Evolutionary conservation across 2,888 invertebrate genomes (phyloP).

Genomic region (Zygogramma bicolorata): DNA sequence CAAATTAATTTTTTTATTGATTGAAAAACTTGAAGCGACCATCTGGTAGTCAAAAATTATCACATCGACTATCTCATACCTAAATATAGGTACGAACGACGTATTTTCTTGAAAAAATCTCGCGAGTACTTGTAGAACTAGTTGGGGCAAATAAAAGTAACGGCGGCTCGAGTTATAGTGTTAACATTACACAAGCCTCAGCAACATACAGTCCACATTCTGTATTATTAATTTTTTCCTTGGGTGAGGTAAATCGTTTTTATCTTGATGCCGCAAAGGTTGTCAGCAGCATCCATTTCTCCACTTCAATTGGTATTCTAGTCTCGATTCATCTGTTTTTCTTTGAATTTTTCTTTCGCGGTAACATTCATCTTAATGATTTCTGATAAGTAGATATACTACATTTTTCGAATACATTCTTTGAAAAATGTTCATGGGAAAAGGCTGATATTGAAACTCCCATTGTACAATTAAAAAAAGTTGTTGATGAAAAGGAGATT

Average conservation of each 20-base stretch:
- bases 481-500: too few relatives aligned
- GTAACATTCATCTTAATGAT: not conserved
- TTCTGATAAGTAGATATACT: not conserved
- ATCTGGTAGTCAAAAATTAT: constrained; percentile 28
- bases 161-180: constrained; percentile 17
- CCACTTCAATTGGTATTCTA: not conserved
- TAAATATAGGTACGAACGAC: not conserved
- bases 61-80: not conserved
- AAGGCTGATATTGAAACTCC: too few relatives aligned
- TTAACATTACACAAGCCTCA: constrained; percentile 15
- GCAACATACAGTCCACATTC: constrained; percentile 2
- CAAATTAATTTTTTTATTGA: constrained; percentile 24
- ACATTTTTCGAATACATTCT: too few relatives aligned
- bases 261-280: not conserved
- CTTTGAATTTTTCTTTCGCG: not conserved
- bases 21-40: constrained; percentile 11
- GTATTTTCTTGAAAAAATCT: not conserved
- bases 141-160: constrained; percentile 34
- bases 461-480: too few relatives aligned
- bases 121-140: constrained; percentile 32
- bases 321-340: not conserved
- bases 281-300: not conserved
- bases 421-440: too few relatives aligned
- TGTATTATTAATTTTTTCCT: constrained; percentile 2
- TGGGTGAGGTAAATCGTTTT: not conserved